Base-by-base conservation (phyloP, 2,888 invertebrate genomes). In the Keiferia lycopersicella region DNA sequence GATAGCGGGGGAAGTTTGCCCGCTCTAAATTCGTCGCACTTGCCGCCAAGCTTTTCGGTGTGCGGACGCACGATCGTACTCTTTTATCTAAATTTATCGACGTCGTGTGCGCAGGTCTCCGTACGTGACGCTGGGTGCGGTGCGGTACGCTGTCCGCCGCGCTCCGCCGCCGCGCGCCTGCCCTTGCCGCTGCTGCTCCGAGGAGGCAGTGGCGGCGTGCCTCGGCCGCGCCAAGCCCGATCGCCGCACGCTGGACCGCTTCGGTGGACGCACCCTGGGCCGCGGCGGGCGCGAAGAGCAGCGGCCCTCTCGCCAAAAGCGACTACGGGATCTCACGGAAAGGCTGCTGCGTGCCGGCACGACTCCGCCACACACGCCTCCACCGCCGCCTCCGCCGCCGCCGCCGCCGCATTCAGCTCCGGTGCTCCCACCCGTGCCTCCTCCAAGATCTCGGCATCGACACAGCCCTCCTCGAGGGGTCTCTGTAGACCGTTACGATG, bases 291-390 rank as follows among this genome's bases (percentile, higher is more conserved):
- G 88, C 81, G 87, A 88, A 85, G 88, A 89, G 83, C 87, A 89
- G 83, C 87, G 88, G 83, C 87, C 88, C 84, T 83, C 84, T 83
- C 88, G 91, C 80, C 88, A 94, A 79, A 95, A 95, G 80, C 95
- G 95, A 84, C 94, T 96, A 69, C 95, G 96, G 84, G 96, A 96
- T 83, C 92, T 97, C 78, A 96, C 96, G 64, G 96, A 96, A 84
- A 93, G 95, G 70, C 92, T 97, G 68, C 95, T 95, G 84, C 94
- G 70, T 92, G 93, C 75, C 74, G 84, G 60, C 75, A 79, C 71
- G 64, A 79, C 68, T 58, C 78, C 67, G 77, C 79, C 53, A 65
- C 81, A 62, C 74, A 80, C 18, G 63, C 79, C 62, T 76, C 26
- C 80, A 30, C 76, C 76, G 48, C 84, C 82, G 41, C 86, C 88